These are phyloP conservation scores for Carollia perspicillata DNA, from an alignment of 2,113 vertebrate genomes.

Conservation along the genomic window DNA sequence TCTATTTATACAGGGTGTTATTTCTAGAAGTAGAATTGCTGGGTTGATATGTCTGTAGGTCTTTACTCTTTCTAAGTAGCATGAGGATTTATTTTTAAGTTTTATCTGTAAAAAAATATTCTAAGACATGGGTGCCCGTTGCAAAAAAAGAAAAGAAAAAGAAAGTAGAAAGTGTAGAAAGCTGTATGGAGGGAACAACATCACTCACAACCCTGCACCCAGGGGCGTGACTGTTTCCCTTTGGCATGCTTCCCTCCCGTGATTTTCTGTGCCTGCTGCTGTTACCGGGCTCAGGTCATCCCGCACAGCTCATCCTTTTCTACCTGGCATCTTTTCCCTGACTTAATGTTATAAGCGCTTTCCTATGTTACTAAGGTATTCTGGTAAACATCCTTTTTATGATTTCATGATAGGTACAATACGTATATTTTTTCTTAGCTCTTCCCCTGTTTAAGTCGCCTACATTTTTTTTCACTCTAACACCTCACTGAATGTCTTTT, in stretches of 20 bases:
- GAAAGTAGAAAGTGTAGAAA: not conserved
- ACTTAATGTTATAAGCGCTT: not conserved
- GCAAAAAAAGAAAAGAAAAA: not conserved
- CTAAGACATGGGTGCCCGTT: not conserved
- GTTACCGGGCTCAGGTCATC: not conserved
- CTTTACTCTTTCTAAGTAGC: slow-evolving; percentile 42
- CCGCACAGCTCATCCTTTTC: not conserved
- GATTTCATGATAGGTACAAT: not conserved
- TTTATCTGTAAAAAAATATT: not conserved
- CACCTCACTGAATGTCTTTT: not conserved
- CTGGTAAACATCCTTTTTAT: not conserved
- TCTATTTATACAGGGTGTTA: not conserved
- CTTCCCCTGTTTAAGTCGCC: not conserved
- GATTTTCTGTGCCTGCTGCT: not conserved
- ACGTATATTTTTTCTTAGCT: not conserved
- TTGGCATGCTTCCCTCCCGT: not conserved
- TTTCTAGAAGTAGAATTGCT: slow-evolving; percentile 40
- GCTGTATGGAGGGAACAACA: not conserved
- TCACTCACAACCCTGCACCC: not conserved
- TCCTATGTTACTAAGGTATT: not conserved
- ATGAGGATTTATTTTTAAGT: slow-evolving; percentile 30
- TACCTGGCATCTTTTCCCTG: not conserved
- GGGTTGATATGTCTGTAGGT: not conserved
- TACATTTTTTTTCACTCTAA: not conserved
- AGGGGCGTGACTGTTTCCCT: not conserved